A percentile compares a stretch with the other conserved stretches of the same genome.
Conservation (phyloP, 1,140 invertebrate species). For the Lasaia peninsularis region DNA sequence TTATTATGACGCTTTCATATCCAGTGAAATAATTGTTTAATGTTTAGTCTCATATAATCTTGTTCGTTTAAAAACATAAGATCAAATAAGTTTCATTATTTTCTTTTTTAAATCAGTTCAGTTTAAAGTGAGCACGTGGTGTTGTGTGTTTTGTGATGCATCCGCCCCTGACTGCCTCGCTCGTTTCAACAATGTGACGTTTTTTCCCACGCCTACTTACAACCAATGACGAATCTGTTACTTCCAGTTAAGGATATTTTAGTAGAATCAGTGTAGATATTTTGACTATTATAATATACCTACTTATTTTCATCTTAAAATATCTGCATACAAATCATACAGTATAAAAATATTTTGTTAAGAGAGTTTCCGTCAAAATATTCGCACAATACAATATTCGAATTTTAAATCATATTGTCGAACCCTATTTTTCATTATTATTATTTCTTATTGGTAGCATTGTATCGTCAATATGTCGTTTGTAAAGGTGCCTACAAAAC, state of each 20-base stretch:
- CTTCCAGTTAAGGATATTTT: slow-evolving; percentile 17
- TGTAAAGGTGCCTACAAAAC: slow-evolving; percentile 67
- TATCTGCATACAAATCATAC: too few species aligned
- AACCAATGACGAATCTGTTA: slow-evolving; percentile 34
- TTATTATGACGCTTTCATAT: slow-evolving; percentile 63
- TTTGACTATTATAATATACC: not conserved
- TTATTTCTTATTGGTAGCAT: slow-evolving; percentile 1
- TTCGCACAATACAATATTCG: too few species aligned
- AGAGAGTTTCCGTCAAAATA: not conserved
- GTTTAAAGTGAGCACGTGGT: slow-evolving; percentile 6
- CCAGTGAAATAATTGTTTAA: slow-evolving; percentile 62
- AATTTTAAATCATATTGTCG: not conserved
- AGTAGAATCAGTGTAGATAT: slow-evolving; percentile 1
- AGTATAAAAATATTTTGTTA: not conserved
- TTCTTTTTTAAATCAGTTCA: slow-evolving; percentile 7
- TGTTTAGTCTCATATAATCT: slow-evolving; percentile 21
- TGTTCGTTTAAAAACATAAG: not conserved
- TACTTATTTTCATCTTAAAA: too few species aligned
- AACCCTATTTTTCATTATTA: not conserved
- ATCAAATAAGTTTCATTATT: not conserved
- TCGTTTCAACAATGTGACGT: slow-evolving; percentile 43
- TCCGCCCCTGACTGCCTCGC: slow-evolving; percentile 49
- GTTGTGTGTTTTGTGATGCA: slow-evolving; percentile 22
- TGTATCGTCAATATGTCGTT: slow-evolving; percentile 43
- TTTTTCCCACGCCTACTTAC: slow-evolving; percentile 57